A percentile compares a stretch with the other conserved stretches of the same genome.
Evolutionary conservation across 2,113 vertebrate species (phyloP).

Genomic region (Petroica traversi): DNA sequence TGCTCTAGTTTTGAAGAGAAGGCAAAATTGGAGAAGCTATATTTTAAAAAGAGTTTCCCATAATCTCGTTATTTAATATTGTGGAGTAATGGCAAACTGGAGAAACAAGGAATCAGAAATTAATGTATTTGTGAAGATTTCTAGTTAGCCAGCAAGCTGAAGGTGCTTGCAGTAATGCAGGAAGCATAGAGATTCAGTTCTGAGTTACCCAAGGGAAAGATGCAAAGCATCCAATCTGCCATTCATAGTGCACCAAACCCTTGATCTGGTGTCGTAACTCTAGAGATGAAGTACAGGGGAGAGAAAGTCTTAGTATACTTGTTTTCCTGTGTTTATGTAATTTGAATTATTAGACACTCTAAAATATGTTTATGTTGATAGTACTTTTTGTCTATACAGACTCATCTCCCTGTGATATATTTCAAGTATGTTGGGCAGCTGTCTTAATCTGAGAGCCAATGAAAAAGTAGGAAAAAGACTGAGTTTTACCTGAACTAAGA

Average conservation of each 20-base stretch:
- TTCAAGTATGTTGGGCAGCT: not conserved
- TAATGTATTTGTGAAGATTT: not conserved
- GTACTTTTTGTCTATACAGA: not conserved
- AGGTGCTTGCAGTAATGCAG: not conserved
- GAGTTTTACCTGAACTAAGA: not conserved
- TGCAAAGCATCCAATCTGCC: not conserved
- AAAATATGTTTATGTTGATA: not conserved
- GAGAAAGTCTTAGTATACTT: not conserved
- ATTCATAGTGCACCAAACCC: not conserved
- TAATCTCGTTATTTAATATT: not conserved
- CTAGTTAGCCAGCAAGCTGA: not conserved
- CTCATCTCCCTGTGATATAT: not conserved
- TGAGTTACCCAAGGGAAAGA: not conserved
- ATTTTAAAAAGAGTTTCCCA: not conserved
- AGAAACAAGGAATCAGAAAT: not conserved
- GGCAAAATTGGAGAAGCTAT: not conserved
- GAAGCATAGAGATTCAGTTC: not conserved
- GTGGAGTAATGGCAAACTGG: not conserved
- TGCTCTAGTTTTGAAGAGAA: not conserved
- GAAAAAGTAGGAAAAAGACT: not conserved
- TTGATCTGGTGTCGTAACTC: fast-evolving
- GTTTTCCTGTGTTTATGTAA: not conserved
- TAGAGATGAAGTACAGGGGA: not conserved
- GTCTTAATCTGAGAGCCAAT: not conserved
- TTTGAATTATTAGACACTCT: not conserved